Percentiles rank a stretch among this genome's conserved stretches.
Conservation (phyloP, 2,797 vertebrate genomes). For the Microctenopoma lineatum region DNA sequence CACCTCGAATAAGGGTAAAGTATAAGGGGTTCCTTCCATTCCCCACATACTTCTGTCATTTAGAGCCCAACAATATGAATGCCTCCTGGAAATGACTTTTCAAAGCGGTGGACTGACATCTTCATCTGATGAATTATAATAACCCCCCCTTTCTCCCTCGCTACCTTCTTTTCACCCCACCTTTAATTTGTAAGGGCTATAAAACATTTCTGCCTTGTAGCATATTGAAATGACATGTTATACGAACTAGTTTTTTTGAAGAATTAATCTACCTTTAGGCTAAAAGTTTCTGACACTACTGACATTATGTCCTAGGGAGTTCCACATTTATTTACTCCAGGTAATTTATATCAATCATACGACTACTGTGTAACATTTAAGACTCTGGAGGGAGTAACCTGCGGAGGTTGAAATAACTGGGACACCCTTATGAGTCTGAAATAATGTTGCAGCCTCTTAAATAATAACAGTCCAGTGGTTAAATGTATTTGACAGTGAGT, state of each 20-base stretch:
- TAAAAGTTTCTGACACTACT: neutral
- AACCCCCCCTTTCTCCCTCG: too few species aligned
- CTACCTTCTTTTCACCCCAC: neutral
- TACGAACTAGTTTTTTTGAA: neutral
- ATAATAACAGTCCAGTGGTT: neutral
- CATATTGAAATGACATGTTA: neutral
- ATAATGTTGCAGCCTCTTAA: neutral
- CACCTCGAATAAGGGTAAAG: too few species aligned
- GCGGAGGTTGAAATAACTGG: neutral
- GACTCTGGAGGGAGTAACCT: slow-evolving; percentile 2
- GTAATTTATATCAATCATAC: neutral
- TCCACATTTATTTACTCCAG: neutral
- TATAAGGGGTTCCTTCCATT: neutral
- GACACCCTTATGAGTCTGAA: neutral
- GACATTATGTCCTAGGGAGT: neutral
- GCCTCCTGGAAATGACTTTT: neutral
- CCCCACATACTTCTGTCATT: neutral
- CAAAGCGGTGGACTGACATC: neutral
- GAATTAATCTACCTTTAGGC: neutral
- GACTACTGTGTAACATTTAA: neutral
- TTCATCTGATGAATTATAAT: neutral
- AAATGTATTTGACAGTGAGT: too few species aligned
- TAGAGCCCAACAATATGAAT: neutral
- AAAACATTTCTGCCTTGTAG: neutral
- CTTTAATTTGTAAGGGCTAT: neutral